Base-by-base conservation (phyloP, 1,140 invertebrate species). In the Bombus sylvicola region DNA sequence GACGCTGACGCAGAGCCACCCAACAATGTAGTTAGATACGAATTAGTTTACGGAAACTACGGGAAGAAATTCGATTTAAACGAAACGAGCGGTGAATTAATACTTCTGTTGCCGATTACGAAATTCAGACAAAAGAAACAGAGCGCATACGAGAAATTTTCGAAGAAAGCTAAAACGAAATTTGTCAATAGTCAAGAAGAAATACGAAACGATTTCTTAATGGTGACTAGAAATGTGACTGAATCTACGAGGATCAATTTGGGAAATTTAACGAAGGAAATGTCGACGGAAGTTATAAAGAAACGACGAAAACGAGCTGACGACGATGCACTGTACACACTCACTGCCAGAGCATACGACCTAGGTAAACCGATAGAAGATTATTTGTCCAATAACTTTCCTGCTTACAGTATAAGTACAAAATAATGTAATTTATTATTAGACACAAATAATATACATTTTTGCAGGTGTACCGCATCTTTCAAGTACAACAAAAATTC, bases 21-120 rank as follows among this genome's bases (percentile, higher is more conserved):
- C 8, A 99, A 99, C 94, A 98, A 98, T 94, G 96, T 97, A 91
- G 96, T 99, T 25, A 96, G 97, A 91, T 98, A 98, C 94, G 98
- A 98, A 95, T 96, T 98, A 66, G 96, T 98, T 88, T 96, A 97
- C 82, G 97, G 97, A 28, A 98, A 98, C 93, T 97, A 96, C 91
- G 97, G 97, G 84, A 97, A 97, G 88, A 97, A 97, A 93, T 98
- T 98, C 94, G 93, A 96, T 41, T 96, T 99, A 62, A 96, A 98
- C 93, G 96, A 97, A 92, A 95, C 96, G 66, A 97, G 97, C 85
- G 98, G 98, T 93, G 96, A 97, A 93, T 90, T 96, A 75, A 95
- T 93, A 31, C 91, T 97, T 75, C 87, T 95, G 62, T 95, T 96
- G 91, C 92, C 95, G 31, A 92, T 96, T 82, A 96, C 95, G 86